Evolutionary conservation across 2,113 vertebrate species (phyloP).

Genomic region (Guaruba guarouba): DNA sequence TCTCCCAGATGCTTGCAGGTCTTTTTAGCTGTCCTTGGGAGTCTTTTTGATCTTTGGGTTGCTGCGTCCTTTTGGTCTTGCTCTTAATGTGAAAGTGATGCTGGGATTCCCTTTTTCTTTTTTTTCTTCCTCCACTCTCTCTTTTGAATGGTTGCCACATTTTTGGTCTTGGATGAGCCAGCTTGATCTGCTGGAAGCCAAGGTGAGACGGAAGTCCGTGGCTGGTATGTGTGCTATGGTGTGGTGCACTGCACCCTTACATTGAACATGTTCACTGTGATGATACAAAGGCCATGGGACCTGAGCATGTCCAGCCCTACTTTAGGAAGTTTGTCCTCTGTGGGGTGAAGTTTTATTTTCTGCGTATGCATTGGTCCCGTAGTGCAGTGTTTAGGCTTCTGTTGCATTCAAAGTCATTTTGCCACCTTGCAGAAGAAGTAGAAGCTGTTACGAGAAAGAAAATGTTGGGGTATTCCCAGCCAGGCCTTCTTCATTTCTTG

Average conservation of each 20-base stretch:
- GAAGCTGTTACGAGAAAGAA: background rate
- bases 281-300: background rate
- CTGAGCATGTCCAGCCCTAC: background rate
- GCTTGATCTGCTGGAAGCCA: background rate
- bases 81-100: background rate
- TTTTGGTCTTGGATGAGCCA: background rate
- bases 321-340: fast-evolving
- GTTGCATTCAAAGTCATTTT: background rate
- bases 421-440: background rate
- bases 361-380: fast-evolving
- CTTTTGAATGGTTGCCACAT: background rate
- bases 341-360: background rate
- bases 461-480: background rate
- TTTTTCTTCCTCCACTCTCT: background rate
- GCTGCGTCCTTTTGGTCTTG: background rate
- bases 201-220: background rate
- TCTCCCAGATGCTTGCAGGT: background rate
- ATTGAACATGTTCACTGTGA: background rate
- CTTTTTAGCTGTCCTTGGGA: background rate
- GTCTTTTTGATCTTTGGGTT: background rate
- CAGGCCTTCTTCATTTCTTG: background rate
- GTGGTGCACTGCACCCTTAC: background rate
- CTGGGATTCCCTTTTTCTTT: background rate
- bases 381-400: background rate
- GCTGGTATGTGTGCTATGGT: background rate